A percentile compares a stretch with the other conserved stretches of the same genome.
phyloP scores from a whole-genome alignment of 2,888 invertebrate species.

The Tolmerus cingulatus region DNA sequence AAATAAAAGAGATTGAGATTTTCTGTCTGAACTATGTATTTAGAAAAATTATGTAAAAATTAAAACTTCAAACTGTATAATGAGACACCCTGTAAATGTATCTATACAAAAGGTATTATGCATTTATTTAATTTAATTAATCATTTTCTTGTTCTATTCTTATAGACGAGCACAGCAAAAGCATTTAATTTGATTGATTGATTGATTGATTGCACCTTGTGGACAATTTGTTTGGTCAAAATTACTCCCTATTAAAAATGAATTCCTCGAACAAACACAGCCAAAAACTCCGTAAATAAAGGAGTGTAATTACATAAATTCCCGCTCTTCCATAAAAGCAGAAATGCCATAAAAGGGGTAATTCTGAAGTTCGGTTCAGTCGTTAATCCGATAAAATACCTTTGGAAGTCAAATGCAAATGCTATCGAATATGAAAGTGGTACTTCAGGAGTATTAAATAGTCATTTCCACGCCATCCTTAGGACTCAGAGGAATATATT shows the following conservation, averaged over 20 bases:
- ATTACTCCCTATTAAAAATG: neutral
- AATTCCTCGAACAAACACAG: neutral
- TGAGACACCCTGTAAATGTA: no score
- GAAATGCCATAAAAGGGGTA: neutral
- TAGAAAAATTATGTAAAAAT: no score
- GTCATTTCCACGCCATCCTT: neutral
- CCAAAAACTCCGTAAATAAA: neutral
- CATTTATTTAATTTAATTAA: no score
- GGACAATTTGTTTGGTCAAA: neutral
- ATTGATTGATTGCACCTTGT: neutral
- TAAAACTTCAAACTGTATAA: no score
- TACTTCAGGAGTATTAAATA: neutral
- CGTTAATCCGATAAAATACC: neutral
- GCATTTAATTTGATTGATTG: no score
- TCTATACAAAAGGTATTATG: no score
- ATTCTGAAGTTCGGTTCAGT: neutral
- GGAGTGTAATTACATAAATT: neutral
- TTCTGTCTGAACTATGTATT: no score
- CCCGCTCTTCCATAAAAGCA: neutral
- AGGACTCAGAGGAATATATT: neutral
- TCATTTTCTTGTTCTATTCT: no score
- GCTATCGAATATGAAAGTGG: neutral
- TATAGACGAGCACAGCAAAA: no score
- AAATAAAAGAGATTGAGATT: no score
- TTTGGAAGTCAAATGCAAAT: neutral